phyloP scores from a whole-genome alignment of 2,113 vertebrate species.

The Vicugna pacos region DNA sequence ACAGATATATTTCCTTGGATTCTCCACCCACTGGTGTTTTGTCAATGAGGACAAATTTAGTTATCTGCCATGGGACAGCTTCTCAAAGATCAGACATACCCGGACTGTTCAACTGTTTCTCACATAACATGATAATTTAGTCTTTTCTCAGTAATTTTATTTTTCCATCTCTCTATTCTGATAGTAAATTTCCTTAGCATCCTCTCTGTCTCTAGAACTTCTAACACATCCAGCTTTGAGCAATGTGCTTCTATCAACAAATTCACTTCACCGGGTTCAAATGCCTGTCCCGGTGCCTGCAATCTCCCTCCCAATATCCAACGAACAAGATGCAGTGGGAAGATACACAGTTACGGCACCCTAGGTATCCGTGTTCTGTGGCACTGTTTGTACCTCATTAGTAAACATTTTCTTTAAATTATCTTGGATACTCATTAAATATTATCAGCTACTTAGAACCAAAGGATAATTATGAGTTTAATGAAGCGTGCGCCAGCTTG shows the following conservation, averaged over 20 bases:
- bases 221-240: conserved; percentile 14
- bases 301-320: conserved; percentile 55
- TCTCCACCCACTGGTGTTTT: neutral
- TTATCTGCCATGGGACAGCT: neutral
- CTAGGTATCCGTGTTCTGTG: conserved; percentile 88
- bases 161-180: neutral
- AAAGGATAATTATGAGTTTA: conserved; percentile 99
- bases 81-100: neutral
- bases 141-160: conserved; percentile 12
- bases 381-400: conserved; percentile 92
- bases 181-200: conserved; percentile 47
- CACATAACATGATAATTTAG: neutral
- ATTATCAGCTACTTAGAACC: conserved; percentile 99
- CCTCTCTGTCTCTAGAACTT: conserved; percentile 62
- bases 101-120: neutral
- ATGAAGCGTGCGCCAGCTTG: conserved; percentile 97
- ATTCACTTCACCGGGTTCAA: conserved; percentile 27
- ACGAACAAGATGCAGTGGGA: conserved; percentile 84
- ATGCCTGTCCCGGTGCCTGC: neutral
- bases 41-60: neutral
- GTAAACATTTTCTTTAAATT: conserved; percentile 94
- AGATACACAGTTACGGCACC: conserved; percentile 88
- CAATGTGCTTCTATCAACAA: conserved; percentile 34
- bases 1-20: neutral
- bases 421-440: conserved; percentile 98